Conservation (phyloP, 2,113 vertebrate genomes). For the Acanthochromis polyacanthus region DNA sequence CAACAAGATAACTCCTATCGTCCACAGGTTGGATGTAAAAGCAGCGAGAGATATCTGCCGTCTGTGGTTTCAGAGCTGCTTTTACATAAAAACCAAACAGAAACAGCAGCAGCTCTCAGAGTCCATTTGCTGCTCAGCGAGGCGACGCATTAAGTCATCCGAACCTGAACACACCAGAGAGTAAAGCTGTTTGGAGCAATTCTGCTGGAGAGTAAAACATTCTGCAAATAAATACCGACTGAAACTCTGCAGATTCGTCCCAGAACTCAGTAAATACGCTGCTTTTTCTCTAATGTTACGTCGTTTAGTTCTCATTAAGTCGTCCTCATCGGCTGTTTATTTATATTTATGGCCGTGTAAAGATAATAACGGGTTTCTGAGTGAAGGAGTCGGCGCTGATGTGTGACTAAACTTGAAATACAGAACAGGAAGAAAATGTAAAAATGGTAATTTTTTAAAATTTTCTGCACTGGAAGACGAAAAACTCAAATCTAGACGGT, state of each 20-base stretch:
- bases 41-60: too few relatives aligned
- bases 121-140: slow-evolving; percentile 12
- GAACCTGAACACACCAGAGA: background rate
- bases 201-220: slow-evolving; percentile 42
- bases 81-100: too few relatives aligned
- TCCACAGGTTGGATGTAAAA: too few relatives aligned
- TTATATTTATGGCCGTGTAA: slow-evolving; percentile 1
- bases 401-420: too few relatives aligned
- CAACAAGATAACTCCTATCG: too few relatives aligned
- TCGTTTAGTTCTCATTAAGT: slow-evolving; percentile 60
- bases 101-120: too few relatives aligned
- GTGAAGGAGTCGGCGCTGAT: background rate
- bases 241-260: slow-evolving; percentile 25
- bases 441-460: too few relatives aligned
- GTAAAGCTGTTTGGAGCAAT: slow-evolving; percentile 45
- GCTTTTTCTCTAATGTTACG: background rate
- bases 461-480: too few relatives aligned
- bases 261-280: slow-evolving; percentile 17
- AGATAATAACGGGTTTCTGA: slow-evolving; percentile 42
- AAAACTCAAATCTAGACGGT: too few relatives aligned
- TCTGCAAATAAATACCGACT: slow-evolving; percentile 60
- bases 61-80: too few relatives aligned
- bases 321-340: slow-evolving; percentile 40
- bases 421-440: too few relatives aligned
- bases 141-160: too few relatives aligned